Evolutionary conservation across 2,888 invertebrate species (phyloP).

Genomic region (Sphecodes monilicornis): DNA sequence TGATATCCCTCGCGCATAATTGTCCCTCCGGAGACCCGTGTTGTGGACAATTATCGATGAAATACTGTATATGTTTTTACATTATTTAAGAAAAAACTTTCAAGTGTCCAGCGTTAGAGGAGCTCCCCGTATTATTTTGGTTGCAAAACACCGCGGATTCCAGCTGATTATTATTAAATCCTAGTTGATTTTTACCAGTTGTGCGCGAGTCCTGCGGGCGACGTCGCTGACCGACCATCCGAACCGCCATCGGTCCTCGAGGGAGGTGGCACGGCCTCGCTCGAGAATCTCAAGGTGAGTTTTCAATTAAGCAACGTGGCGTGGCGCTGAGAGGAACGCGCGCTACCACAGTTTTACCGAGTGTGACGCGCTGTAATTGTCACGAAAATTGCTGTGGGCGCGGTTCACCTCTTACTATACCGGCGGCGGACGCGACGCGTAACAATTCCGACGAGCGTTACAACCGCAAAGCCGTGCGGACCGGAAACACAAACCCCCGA

Average conservation of each 20-base stretch:
- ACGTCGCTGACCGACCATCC: slow-evolving; percentile 46
- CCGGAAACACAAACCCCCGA: slow-evolving; percentile 22
- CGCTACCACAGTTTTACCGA: slow-evolving; percentile 2
- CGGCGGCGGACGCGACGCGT: slow-evolving; percentile 22
- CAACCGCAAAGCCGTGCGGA: slow-evolving; percentile 42
- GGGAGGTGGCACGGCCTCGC: slow-evolving; percentile 45
- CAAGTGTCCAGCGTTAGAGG: neutral
- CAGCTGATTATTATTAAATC: slow-evolving; percentile 74
- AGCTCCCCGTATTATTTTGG: neutral
- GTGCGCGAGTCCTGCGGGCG: slow-evolving; percentile 43
- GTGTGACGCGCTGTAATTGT: slow-evolving; percentile 51
- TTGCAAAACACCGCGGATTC: neutral
- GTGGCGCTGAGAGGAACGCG: neutral
- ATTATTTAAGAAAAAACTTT: neutral
- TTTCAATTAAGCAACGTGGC: slow-evolving; percentile 33
- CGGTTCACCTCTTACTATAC: slow-evolving; percentile 44
- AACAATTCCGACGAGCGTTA: slow-evolving; percentile 36
- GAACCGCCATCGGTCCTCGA: slow-evolving; percentile 39
- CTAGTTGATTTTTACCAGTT: slow-evolving; percentile 75
- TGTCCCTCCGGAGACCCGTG: too few species aligned
- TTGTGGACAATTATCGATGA: too few species aligned
- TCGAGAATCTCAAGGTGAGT: slow-evolving; percentile 60
- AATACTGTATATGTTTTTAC: too few species aligned
- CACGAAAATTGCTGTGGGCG: slow-evolving; percentile 43
- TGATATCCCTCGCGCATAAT: too few species aligned